Evolutionary conservation across 1,140 invertebrate species (phyloP).

Genomic region (Drusus annulatus): DNA sequence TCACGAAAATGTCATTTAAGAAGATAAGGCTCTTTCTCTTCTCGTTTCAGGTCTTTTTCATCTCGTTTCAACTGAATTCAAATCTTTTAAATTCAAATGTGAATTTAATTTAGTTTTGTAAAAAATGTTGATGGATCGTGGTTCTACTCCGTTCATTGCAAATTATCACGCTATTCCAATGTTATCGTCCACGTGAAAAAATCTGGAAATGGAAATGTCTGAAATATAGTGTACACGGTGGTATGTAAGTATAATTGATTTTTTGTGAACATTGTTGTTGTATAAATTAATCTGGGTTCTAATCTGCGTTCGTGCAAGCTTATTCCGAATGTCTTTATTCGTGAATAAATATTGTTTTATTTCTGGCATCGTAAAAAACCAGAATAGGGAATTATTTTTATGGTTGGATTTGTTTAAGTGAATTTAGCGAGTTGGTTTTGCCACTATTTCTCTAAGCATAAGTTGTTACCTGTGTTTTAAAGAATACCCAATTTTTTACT

Average conservation of each 20-base stretch:
- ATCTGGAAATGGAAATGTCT: slow-evolving; percentile 5
- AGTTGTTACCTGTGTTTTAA: no score
- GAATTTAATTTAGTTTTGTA: slow-evolving; percentile 8
- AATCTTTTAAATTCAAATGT: slow-evolving; percentile 1
- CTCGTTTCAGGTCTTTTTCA: no score
- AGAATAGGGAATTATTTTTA: no score
- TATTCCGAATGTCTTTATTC: slow-evolving; percentile 20
- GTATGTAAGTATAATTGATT: slow-evolving; percentile 28
- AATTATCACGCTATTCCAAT: slow-evolving; percentile 21
- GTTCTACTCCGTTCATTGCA: slow-evolving; percentile 2
- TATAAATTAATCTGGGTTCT: background rate
- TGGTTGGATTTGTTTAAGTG: no score
- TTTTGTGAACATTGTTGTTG: slow-evolving; percentile 12
- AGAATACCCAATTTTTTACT: no score
- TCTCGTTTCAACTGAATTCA: no score
- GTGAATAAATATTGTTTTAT: no score
- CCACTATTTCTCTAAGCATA: no score
- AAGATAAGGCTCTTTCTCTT: no score
- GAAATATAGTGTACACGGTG: slow-evolving; percentile 9
- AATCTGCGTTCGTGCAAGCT: background rate
- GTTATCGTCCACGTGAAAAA: slow-evolving; percentile 23
- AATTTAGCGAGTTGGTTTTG: no score
- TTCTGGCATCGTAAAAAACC: no score
- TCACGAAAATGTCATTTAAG: no score
- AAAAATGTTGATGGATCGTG: background rate